phyloP scores from a whole-genome alignment of 2,888 invertebrate species.

The Agonum fuliginosum region DNA sequence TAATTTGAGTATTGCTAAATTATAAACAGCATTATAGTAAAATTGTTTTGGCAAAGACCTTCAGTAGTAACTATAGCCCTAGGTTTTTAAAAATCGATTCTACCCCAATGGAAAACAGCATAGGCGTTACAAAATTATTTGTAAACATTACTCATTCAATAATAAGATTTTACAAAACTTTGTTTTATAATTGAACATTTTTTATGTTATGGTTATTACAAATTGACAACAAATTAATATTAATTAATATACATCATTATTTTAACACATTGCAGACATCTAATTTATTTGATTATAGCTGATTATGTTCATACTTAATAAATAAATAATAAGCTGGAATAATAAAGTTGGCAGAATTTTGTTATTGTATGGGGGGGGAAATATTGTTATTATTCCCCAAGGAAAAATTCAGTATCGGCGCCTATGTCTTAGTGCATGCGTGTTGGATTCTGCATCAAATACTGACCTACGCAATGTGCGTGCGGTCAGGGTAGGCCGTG shows the following conservation, averaged over 20 bases:
- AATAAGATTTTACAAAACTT: too few species aligned
- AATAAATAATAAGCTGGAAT: too few species aligned
- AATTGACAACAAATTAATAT: too few species aligned
- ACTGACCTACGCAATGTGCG: conserved; percentile 55
- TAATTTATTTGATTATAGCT: too few species aligned
- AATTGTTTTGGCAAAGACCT: conserved; percentile 31
- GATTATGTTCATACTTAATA: too few species aligned
- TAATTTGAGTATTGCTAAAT: background rate
- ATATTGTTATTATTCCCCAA: background rate
- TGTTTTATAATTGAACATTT: background rate
- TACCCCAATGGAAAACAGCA: conserved; percentile 42
- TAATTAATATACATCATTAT: too few species aligned
- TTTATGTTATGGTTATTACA: background rate
- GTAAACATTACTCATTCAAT: too few species aligned
- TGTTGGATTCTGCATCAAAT: conserved; percentile 44
- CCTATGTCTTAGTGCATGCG: conserved; percentile 54
- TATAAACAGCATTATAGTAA: background rate
- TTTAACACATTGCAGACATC: too few species aligned
- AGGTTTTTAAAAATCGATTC: conserved; percentile 59
- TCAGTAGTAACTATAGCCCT: conserved; percentile 43
- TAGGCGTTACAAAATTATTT: conserved; percentile 45
- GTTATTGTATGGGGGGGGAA: too few species aligned
- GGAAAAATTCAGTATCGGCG: background rate
- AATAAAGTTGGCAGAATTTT: too few species aligned
- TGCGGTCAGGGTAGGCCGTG: conserved; percentile 32